Base-by-base conservation (phyloP, 2,113 vertebrate species). In the Ameiurus melas region DNA sequence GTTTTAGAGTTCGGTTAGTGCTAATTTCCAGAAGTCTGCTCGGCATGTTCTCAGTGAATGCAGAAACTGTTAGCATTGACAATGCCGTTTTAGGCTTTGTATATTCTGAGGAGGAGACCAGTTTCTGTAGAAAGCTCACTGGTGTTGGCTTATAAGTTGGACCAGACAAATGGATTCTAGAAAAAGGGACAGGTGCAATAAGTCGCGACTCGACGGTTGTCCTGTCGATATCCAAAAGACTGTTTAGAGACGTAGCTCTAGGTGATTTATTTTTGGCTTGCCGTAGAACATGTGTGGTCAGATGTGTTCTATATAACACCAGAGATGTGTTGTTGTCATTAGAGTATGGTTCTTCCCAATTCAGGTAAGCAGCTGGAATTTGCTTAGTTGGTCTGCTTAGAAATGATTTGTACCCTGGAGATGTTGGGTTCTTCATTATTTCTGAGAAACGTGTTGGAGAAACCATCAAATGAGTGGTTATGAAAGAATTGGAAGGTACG, bases 261-360 rank as follows among this genome's bases (percentile, higher is more conserved):
- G 20, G 20, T 57, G 55, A 19, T 79, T 80, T 80, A 51, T 71
- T 68, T 39, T 75, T 36, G 6, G 17, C 68, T 85, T 47, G 53
- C 64, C 22, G 14, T 53, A 22, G 86, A 62, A 79, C 43, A 39
- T 55, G 51, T 81, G 58, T 75, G 83, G 8, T 83, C 36, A 75
- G 30, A 83, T 83, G 62, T 83, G 27, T 47, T 60, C 53, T 84
- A 30, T 57, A 70, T 43, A 70, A 81, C 64, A 70, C 51, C 58
- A 62, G 36, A 33, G 66, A 68, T 14, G 16, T 39, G 33, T 25
- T 75, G 43, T 30, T 66, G 30, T 57, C 81, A 68, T 7, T 70
- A 22, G 62, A 51, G 22, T 66, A 81, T 5, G 39, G 51, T 22
- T 16, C 25, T 22, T 57, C 2, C 68, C 36, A 73, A 5, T 30